Percentiles rank a stretch among this genome's conserved stretches.
Conservation (phyloP, 2,888 invertebrate genomes). For the Lamproptera curius region DNA sequence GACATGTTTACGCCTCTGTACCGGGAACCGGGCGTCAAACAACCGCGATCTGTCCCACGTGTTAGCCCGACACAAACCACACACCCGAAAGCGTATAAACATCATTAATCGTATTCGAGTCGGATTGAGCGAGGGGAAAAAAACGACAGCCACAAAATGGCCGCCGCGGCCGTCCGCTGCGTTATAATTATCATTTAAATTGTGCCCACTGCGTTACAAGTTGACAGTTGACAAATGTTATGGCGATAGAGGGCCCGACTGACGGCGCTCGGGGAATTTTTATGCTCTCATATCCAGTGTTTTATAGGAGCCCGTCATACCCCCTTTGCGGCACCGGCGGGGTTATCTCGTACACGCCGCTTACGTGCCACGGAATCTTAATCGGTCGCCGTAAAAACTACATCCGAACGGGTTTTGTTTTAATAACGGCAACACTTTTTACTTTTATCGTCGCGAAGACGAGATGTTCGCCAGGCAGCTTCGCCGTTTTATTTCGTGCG, state of each 20-base stretch:
- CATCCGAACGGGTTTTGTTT: slow-evolving; percentile 20
- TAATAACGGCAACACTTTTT: slow-evolving; percentile 25
- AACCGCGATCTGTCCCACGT: slow-evolving; percentile 12
- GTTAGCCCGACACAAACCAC: slow-evolving; percentile 20
- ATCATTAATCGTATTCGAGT: slow-evolving; percentile 24
- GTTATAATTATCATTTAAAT: slow-evolving; percentile 76
- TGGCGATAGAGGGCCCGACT: slow-evolving; percentile 61
- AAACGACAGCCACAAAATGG: slow-evolving; percentile 33
- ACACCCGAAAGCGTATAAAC: slow-evolving; percentile 22
- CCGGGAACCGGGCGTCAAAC: slow-evolving; percentile 2
- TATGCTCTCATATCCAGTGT: slow-evolving; percentile 74
- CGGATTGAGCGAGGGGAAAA: slow-evolving; percentile 19
- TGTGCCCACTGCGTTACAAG: slow-evolving; percentile 64
- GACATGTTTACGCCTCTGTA: slow-evolving; percentile 9
- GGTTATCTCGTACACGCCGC: slow-evolving; percentile 25
- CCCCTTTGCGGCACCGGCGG: slow-evolving; percentile 49
- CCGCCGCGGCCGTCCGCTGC: slow-evolving; percentile 38
- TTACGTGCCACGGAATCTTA: slow-evolving; percentile 13
- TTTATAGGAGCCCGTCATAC: slow-evolving; percentile 68
- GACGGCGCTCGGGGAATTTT: slow-evolving; percentile 72
- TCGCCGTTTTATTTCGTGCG: slow-evolving; percentile 18
- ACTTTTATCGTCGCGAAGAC: slow-evolving; percentile 36
- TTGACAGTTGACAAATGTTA: slow-evolving; percentile 77
- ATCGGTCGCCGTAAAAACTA: slow-evolving; percentile 21
- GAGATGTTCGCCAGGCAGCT: slow-evolving; percentile 37